phyloP scores from a whole-genome alignment of 2,888 invertebrate genomes.

The Platycnemis pennipes region DNA sequence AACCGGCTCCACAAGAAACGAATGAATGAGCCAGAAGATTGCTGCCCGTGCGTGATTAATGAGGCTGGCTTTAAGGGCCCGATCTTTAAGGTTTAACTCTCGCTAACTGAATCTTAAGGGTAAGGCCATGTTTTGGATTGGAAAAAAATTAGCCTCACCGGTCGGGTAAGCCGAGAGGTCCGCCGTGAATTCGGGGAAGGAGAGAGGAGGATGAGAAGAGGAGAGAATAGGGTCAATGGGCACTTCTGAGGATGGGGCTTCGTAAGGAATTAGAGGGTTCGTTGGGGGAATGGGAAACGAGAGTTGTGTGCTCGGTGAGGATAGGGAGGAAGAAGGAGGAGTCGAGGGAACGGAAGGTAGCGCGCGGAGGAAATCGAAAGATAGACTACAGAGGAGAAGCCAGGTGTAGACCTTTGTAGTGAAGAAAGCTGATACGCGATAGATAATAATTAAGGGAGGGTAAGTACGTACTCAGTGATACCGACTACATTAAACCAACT shows the following conservation, averaged over 20 bases:
- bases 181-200: background rate
- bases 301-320: background rate
- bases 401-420: background rate
- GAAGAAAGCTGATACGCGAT: too few species aligned
- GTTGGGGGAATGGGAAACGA: background rate
- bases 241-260: background rate
- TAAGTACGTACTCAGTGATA: too few species aligned
- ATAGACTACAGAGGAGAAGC: background rate
- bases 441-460: too few species aligned
- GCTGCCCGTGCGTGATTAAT: background rate
- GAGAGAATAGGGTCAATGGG: background rate
- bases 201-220: background rate
- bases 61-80: background rate
- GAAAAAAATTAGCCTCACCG: background rate
- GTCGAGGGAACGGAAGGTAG: background rate
- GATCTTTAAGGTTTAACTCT: background rate
- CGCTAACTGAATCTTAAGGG: background rate
- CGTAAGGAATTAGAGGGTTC: background rate
- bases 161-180: background rate
- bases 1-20: background rate
- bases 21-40: background rate
- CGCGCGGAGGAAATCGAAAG: background rate
- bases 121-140: background rate
- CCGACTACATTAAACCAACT: too few species aligned
- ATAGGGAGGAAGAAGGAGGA: background rate